These are phyloP conservation scores for Cygnus olor DNA, from an alignment of 2,797 vertebrate species.

Conservation along the genomic window DNA sequence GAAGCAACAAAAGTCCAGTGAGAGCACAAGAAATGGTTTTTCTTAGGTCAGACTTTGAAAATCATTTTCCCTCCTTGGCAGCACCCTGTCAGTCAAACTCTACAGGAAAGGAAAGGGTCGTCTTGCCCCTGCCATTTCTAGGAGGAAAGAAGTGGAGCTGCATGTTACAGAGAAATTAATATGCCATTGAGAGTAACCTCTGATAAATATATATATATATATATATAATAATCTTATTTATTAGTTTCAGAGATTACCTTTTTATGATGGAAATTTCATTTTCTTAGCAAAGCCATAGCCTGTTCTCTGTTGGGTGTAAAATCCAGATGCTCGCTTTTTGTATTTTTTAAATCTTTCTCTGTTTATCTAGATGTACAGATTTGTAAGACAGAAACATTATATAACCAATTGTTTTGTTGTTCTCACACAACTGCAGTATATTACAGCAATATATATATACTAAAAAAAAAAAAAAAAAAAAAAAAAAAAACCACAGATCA, in stretches of 20 bases:
- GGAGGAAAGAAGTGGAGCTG: not conserved
- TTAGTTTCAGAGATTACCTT: constrained; percentile 1
- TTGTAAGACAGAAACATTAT: constrained; percentile 25
- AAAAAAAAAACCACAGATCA: too few species aligned
- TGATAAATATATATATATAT: not conserved
- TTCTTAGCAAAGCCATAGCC: not conserved
- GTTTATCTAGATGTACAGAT: constrained; percentile 51
- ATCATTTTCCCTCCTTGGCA: constrained; percentile 58
- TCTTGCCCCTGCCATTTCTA: constrained; percentile 27
- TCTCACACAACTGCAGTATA: constrained; percentile 24
- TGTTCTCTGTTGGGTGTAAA: not conserved
- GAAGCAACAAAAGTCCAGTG: constrained; percentile 70
- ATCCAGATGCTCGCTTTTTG: constrained; percentile 17
- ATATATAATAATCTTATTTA: not conserved
- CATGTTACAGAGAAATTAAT: constrained; percentile 8
- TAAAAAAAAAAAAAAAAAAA: not conserved
- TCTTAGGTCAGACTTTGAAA: constrained; percentile 71
- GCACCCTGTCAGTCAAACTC: constrained; percentile 69
- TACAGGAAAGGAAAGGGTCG: constrained; percentile 15
- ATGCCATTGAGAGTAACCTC: not conserved
- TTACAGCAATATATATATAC: not conserved
- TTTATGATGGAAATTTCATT: constrained; percentile 15
- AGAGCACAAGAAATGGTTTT: constrained; percentile 51
- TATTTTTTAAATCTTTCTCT: not conserved
- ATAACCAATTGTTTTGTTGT: constrained; percentile 50